Evolutionary conservation across 1,140 invertebrate species (phyloP), one percentile per base, ranked within the genome.

Genomic region (Drosophila persimilis): DNA sequence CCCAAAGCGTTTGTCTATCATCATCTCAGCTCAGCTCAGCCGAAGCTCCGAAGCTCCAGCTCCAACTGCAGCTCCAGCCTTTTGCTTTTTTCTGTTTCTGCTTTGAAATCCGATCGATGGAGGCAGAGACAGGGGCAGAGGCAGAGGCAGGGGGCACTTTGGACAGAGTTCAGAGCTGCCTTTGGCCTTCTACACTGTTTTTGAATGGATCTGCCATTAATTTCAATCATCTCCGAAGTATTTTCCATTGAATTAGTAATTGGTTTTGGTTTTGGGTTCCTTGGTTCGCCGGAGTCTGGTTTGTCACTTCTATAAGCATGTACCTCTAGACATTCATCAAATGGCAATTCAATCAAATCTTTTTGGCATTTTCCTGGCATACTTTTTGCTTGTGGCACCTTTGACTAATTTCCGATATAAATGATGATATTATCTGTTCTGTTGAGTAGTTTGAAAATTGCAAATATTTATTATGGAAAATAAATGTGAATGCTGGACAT

Each of bases 1-100:
- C 81, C 81, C 31, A 73, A 74, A 80, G 81, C 81, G 59, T 55
- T 74, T 85, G 80, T 80, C 81, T 74, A 86, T 85, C 81, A 80
- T 66, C 77, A 50, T 20, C 20, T 20, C 20, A 20, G 20, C 20
- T 58, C 80, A 52, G 59, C 54, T 35, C 53, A 67, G 57, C 57
- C 52, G 54, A 9, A 3, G 8, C 31, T 31, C 29, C 29, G 20
- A 20, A 20, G 17, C 17, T 17, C 17, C 17, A 17, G 17, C 17
- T 17, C 17, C 17, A 17, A 17, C 17, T 17, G 17, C 17, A 9
- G 8, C 31, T 31, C 29, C 29, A 26, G 24, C 24, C 24, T 65
- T 65, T 77, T 77, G 39, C 69, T 60, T 54, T 74, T 63, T 64
- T 69, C 41, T 70, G 29, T 43, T 39, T 48, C 48, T 20, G 6